Base-by-base conservation (phyloP, 2,797 vertebrate species). In the Bovichtus diacanthus region DNA sequence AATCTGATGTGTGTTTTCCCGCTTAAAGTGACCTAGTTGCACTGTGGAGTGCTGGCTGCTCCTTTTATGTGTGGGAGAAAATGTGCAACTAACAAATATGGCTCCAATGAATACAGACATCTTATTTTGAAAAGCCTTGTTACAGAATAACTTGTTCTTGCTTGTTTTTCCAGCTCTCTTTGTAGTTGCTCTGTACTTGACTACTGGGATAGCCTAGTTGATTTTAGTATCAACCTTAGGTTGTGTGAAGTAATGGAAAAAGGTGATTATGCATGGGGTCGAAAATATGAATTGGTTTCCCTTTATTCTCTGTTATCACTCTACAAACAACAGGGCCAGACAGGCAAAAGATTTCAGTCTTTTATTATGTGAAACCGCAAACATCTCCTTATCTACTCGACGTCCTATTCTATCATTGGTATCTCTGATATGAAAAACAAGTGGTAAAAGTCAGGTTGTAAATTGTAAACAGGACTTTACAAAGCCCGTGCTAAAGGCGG, bases 1-100 rank as follows among this genome's bases (percentile, higher is more conserved):
- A 5, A 6, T 34, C 36, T 47, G 47, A 23, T 11, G 6, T 47
- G 23, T 12, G 58, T 69, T 87, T 91, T 93, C 89, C 90, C 88
- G 87, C 88, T 82, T 74, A 84, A 81, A 87, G 12, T 89, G 84
- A 91, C 87, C 81, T 70, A 85, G 72, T 87, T 89, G 82, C 68
- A 80, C n/a, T 6, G 59, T 43, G 63, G 43, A 25, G 58, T 19
- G 21, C 36, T 61, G 51, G 58, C 62, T 78, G 38, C 36, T 44
- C n/a, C 18, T 68, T 70, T 53, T 12, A 41, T 60, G 62, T 68
- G 56, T 29, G 69, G 68, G 63, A 64, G 64, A 47, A 47, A 63
- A 62, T 19, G 19, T 44, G 65, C 51, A 51, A 39, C 36, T 10
- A 9, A 58, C 23, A 61, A 27, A 54, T 21, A 38, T n/a, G 15